A percentile compares a stretch with the other conserved stretches of the same genome.
Evolutionary conservation across 2,113 vertebrate genomes (phyloP).

Genomic region (Pedionomus torquatus): DNA sequence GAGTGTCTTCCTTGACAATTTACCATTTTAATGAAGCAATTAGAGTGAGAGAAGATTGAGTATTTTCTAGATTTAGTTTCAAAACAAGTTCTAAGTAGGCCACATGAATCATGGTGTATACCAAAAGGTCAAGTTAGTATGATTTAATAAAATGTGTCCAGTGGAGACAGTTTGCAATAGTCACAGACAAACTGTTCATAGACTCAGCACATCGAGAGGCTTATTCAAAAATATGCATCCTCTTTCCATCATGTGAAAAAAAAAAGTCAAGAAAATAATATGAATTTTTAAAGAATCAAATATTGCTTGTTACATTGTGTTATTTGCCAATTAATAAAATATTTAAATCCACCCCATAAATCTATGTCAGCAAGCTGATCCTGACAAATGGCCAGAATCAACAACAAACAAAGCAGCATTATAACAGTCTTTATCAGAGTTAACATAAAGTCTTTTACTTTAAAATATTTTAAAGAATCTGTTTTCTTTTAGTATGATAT

Average conservation of each 20-base stretch:
- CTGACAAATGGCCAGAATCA: not conserved
- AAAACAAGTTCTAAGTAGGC: conserved; percentile 23
- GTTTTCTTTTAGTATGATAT: not conserved
- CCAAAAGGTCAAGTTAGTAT: not conserved
- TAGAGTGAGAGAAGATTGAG: not conserved
- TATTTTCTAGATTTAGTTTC: conserved; percentile 21
- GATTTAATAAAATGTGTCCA: not conserved
- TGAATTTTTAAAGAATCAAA: not conserved
- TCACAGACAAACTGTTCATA: not conserved
- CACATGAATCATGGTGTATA: not conserved
- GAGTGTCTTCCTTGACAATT: not conserved
- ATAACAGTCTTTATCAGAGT: not conserved
- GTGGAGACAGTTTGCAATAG: not conserved
- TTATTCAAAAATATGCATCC: not conserved
- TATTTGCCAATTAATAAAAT: not conserved
- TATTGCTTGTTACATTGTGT: not conserved
- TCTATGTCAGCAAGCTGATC: not conserved
- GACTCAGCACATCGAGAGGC: not conserved
- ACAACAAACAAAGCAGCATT: not conserved
- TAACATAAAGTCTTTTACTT: not conserved
- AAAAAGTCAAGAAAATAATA: not conserved
- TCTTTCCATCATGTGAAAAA: not conserved
- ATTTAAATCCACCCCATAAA: not conserved
- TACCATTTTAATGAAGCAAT: not conserved
- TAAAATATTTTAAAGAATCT: not conserved